These are phyloP conservation scores for Amphipoea oculea DNA, from an alignment of 2,888 invertebrate species.

Conservation along the genomic window DNA sequence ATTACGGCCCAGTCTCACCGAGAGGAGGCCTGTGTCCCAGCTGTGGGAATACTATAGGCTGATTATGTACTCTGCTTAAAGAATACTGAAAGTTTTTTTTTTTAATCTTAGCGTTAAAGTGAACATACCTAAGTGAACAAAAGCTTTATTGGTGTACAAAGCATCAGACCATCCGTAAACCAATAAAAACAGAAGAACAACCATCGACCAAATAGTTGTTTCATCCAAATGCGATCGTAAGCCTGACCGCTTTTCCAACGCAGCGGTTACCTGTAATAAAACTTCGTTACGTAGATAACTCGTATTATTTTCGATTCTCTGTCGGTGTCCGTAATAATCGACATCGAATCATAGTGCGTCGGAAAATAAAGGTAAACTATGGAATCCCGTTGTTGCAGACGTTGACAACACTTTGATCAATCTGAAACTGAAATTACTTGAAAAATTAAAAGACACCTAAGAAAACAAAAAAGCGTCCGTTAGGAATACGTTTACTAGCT, in stretches of 20 bases:
- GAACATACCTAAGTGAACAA: neutral
- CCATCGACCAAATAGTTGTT: constrained; percentile 20
- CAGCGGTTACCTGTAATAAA: constrained; percentile 49
- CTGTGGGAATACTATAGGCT: neutral
- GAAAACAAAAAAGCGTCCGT: neutral
- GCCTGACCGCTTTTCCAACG: constrained; percentile 43
- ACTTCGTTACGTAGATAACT: constrained; percentile 59
- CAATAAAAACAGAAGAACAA: neutral
- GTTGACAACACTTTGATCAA: constrained; percentile 69
- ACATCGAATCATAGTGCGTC: constrained; percentile 80
- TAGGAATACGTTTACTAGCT: neutral
- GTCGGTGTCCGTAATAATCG: constrained; percentile 77
- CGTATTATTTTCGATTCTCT: constrained; percentile 75
- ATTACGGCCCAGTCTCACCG: neutral
- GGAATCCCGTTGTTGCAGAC: constrained; percentile 73
- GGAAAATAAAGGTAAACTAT: constrained; percentile 68
- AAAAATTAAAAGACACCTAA: neutral
- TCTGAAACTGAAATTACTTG: neutral
- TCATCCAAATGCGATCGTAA: constrained; percentile 35
- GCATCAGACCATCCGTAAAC: neutral
- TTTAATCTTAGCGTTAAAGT: neutral
- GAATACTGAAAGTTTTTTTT: neutral
- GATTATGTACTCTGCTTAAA: neutral
- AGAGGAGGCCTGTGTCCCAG: neutral
- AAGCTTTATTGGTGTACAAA: neutral